Base-by-base conservation (phyloP, 2,797 vertebrate genomes). In the Enteromius paludinosus region DNA sequence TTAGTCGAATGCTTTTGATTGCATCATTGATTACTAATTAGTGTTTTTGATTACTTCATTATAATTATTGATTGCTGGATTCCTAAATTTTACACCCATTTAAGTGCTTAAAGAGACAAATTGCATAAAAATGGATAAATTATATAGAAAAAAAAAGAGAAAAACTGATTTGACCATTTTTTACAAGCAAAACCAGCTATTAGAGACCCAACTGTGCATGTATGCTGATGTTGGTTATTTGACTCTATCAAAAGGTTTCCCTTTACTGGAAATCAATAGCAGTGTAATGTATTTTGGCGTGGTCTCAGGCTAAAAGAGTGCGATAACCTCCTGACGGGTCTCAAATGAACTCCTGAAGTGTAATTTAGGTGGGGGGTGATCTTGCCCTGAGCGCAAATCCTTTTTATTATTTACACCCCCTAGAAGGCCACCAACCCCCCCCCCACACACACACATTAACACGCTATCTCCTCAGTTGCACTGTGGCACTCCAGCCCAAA, bases 361-460 rank as follows among this genome's bases (percentile, higher is more conserved):
- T 90, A 86, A 88, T 84, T 85, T 79, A 83, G 83, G 23, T 70
- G 65, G 64, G 23, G 28, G 18, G 18, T 23, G 52, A 81, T 75
- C 15, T 15, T 56, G 78, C 59, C 77, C 89, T 88, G 87, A 91
- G 88, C 89, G 90, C 92, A 89, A 93, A 93, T 92, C 87, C 87
- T 62, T 92, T 94, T 87, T 93, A 93, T 95, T 94, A 94, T 93
- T 94, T 92, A 94, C 89, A 89, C 90, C 88, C 25, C 28, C 52
- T 85, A 64, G 69, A 87, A 81, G 45, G 20, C 52, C 56, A 88
- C 84, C 89, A 71, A 88, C 85, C 89, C 86, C 81, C 71, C 70
- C 41, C 10, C 35, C 2, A 35, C 33, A 9, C 76, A 47, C 70
- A 81, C 43, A 84, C 70, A 78, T 74, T 80, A 75, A 76, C 45